Base-by-base conservation (phyloP, 92 coral and sea anemone genomes). In the Diadumene lineata region DNA sequence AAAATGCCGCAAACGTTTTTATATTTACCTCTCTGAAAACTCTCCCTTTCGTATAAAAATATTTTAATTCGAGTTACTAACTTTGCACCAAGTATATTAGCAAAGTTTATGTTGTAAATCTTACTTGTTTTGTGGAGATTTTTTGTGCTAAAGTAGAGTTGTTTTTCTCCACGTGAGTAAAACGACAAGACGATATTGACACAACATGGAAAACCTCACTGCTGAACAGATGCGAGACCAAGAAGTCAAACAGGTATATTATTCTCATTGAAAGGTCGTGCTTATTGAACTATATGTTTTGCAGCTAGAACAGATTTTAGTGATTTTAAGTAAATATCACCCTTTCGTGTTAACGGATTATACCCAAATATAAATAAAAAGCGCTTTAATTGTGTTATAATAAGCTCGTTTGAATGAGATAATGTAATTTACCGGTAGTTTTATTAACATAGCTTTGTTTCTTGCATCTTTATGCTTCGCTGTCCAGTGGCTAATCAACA, bases 161-260 rank as follows among this genome's bases (percentile, higher is more conserved):
- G 48, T 13, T 38, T 38, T 38, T 4, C 48, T 4, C 48, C 6
- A 38, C 48, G 48, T 4, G 13, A 6, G 48, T 38, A 13, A 38
- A 13, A 6, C 7, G 13, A 4, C 48, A 38, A 38, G 48, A 38
- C 13, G 13, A 13, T n/a, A n/a, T n/a, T n/a, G n/a, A 33, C 22
- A 57, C 9, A 18, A 28, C 24, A 84, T 84, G 89, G 89, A 84
- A 19, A 79, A 74, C 61, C 79, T 84, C 27, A 84, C 89, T 7
- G 60, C 80, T 8, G 84, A 84, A 19, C 89, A 84, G 75, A 32
- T 68, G 29, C 81, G 75, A 51, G 62, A 67, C 28, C 84, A 81
- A 31, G 89, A 84, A 79, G 89, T 84, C 31, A 64, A 60, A 64
- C 89, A 84, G 75, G 89, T 84, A 30, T 2, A 84, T 19, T 53